Conservation (phyloP, 2,797 vertebrate species). For the Chaetophractus vellerosus region DNA sequence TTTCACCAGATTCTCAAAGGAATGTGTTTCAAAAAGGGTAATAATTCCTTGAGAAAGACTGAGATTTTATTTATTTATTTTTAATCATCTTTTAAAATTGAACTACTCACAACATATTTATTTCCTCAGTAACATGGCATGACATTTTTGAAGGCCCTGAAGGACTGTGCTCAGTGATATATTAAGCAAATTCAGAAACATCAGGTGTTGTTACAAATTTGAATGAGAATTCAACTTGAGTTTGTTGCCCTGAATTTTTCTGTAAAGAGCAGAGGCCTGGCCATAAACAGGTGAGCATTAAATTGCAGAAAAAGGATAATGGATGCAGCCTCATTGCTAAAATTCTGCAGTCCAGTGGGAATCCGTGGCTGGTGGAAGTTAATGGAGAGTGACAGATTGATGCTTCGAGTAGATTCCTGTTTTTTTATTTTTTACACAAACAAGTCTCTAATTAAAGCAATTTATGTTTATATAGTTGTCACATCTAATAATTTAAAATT, state of each 20-base stretch:
- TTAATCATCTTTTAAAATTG: conserved; percentile 34
- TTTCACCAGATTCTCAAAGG: conserved; percentile 40
- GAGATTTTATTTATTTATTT: conserved; percentile 69
- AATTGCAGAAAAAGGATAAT: conserved; percentile 38
- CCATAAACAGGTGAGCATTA: conserved; percentile 45
- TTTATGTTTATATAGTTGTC: conserved; percentile 75
- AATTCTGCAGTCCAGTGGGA: conserved; percentile 20
- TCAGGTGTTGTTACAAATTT: conserved; percentile 57
- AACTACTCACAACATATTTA: conserved; percentile 41
- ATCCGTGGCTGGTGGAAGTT: conserved; percentile 34
- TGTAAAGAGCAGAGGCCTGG: conserved; percentile 56
- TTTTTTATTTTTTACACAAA: conserved; percentile 63
- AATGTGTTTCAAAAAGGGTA: conserved; percentile 52
- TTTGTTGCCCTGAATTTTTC: conserved; percentile 12
- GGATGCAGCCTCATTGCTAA: conserved; percentile 2
- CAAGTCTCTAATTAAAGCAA: conserved; percentile 63
- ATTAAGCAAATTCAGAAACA: conserved; percentile 76
- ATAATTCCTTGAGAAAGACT: conserved; percentile 65
- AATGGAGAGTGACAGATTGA: conserved; percentile 75
- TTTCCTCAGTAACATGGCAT: conserved; percentile 49
- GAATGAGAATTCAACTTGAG: conserved; percentile 72
- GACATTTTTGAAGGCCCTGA: conserved; percentile 66
- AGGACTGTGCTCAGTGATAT: conserved; percentile 53
- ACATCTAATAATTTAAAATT: conserved; percentile 80
- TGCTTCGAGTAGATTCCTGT: conserved; percentile 21